A percentile compares a stretch with the other conserved stretches of the same genome.
Evolutionary conservation across 2,888 invertebrate species (phyloP).

Genomic region (Biston betularia): DNA sequence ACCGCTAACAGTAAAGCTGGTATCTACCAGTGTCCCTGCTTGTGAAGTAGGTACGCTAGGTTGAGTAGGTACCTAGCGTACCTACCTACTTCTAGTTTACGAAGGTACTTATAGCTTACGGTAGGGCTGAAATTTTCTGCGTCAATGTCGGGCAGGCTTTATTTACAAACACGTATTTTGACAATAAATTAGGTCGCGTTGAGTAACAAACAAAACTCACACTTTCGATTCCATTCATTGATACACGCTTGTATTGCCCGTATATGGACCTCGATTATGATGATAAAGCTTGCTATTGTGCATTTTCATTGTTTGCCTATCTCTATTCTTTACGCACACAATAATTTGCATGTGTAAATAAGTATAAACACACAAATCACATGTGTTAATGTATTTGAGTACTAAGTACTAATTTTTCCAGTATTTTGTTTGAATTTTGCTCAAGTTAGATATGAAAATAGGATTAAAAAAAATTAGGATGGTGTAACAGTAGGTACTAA

Average conservation of each 20-base stretch:
- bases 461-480: no score
- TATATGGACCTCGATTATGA: constrained; percentile 17
- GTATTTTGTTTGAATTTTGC: no score
- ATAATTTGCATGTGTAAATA: constrained; percentile 8
- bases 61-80: no score
- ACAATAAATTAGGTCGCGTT: constrained; percentile 11
- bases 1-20: no score
- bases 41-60: no score
- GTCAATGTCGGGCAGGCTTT: neutral
- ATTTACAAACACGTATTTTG: neutral
- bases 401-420: neutral
- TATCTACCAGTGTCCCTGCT: no score
- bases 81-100: no score
- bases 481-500: no score
- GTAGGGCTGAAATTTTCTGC: no score
- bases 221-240: constrained; percentile 29
- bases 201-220: constrained; percentile 28
- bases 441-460: no score
- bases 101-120: no score
- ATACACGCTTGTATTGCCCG: constrained; percentile 6
- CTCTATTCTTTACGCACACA: constrained; percentile 14
- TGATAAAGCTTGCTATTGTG: constrained; percentile 31
- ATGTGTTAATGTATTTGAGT: neutral
- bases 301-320: constrained; percentile 23
- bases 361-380: neutral